A percentile compares a stretch with the other conserved stretches of the same genome.
phyloP scores from a whole-genome alignment of 2,797 vertebrate genomes.

The Varecia variegata region DNA sequence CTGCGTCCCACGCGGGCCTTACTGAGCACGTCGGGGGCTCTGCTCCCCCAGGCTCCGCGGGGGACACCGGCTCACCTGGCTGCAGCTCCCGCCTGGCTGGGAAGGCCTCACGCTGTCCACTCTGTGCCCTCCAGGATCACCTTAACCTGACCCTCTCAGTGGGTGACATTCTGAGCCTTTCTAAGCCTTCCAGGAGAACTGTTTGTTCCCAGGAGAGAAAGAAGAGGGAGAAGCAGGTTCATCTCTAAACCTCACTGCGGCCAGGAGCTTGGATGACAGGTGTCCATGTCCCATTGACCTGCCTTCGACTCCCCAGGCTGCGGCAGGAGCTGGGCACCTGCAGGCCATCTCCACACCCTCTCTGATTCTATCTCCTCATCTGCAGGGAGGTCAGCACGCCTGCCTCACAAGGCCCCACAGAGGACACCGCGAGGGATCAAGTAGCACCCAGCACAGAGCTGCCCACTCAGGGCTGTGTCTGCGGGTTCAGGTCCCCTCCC shows the following conservation, averaged over 20 bases:
- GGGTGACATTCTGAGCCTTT: neutral
- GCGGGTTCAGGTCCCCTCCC: neutral
- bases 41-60: neutral
- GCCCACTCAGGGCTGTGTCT: rapidly evolving
- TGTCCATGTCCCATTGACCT: rapidly evolving
- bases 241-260: rapidly evolving
- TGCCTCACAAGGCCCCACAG: neutral
- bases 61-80: rapidly evolving
- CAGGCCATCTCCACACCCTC: no score
- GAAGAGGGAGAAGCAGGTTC: neutral
- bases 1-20: neutral
- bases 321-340: neutral
- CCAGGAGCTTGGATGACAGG: no score
- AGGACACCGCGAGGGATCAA: no score
- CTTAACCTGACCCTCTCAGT: neutral
- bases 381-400: neutral
- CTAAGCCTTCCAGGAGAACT: neutral
- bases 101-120: neutral
- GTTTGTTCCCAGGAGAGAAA: neutral
- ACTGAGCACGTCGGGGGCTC: no score
- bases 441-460: neutral
- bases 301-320: neutral
- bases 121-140: neutral
- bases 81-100: no score
- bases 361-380: neutral